Base-by-base conservation (phyloP, 2,797 vertebrate species). In the Pangasius larnaudii region DNA sequence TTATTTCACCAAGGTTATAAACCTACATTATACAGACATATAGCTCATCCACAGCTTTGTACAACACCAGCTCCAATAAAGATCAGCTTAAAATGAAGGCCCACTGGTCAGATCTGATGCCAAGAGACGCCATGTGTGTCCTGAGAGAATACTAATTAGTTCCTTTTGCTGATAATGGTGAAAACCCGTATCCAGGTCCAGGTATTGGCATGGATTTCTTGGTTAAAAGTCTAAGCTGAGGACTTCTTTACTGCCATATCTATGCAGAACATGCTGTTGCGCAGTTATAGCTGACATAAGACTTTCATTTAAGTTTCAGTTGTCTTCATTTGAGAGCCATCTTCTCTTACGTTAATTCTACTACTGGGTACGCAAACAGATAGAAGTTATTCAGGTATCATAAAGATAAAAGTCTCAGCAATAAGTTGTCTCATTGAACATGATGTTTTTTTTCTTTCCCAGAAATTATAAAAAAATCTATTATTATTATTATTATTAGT, bases 81-180 rank as follows among this genome's bases (percentile, higher is more conserved):
- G 71, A 90, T 77, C 49, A 72, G 87, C 59, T 87, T 74, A 87
- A 93, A 93, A 91, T 79, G 6, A 75, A 89, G 88, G 85, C 85
- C 85, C 89, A 5, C 85, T 85, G 86, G 92, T 91, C 93, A 94
- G 93, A 93, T 93, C 90, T 88, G 88, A 89, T 91, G 90, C 92
- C 91, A 92, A 88, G 92, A 87, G 63, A 85, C 93, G 93, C 93
- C 93, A 93, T 93, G 86, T 93, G 92, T 92, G 89, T 93, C 93
- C 93, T 11, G 75, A 89, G 92, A 92, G 93, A 95, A 95, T 95
- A 91, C 92, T 95, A 95, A 96, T 95, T 92, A 90, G 69, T 89
- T 85, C 91, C 58, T 71, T 89, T 90, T 88, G 86, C 86, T 86
- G 81, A 61, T 90, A 87, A 87, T 89, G 80, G 86, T 93, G 92